phyloP scores from a whole-genome alignment of 2,113 vertebrate species.

The Seriola rivoliana region DNA sequence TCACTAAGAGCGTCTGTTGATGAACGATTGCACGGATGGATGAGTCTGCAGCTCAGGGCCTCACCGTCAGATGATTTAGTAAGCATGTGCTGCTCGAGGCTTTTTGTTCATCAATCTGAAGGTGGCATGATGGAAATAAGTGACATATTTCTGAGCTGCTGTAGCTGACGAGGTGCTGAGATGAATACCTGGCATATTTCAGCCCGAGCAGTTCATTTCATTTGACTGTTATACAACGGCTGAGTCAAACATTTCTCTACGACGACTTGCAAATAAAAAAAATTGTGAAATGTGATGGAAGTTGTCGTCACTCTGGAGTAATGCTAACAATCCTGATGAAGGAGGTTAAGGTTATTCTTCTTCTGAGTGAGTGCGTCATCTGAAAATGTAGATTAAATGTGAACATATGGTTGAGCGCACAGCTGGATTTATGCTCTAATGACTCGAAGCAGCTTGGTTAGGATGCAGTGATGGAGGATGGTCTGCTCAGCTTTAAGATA shows the following conservation, averaged over 20 bases:
- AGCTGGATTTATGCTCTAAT: not conserved
- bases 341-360: constrained; percentile 2
- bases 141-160: not conserved
- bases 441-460: not conserved
- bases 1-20: not conserved
- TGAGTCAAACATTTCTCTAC: not conserved
- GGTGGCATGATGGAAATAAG: not conserved
- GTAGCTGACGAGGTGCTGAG: not conserved
- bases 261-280: not conserved
- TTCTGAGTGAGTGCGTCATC: not conserved
- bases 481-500: too few species aligned
- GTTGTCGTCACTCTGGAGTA: not conserved
- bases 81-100: not conserved
- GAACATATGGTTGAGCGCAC: not conserved
- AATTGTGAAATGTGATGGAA: not conserved
- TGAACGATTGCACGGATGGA: constrained; percentile 2
- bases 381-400: constrained; percentile 13
- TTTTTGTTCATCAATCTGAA: constrained; percentile 19
- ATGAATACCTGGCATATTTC: not conserved
- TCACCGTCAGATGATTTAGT: constrained; percentile 12
- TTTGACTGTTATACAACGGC: not conserved
- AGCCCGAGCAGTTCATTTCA: not conserved
- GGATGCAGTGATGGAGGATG: not conserved
- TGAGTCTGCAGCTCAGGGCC: constrained; percentile 4
- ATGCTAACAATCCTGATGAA: not conserved